These are phyloP conservation scores for Zoanthus sociatus DNA, from an alignment of 92 coral and sea anemone species.

Conservation along the genomic window DNA sequence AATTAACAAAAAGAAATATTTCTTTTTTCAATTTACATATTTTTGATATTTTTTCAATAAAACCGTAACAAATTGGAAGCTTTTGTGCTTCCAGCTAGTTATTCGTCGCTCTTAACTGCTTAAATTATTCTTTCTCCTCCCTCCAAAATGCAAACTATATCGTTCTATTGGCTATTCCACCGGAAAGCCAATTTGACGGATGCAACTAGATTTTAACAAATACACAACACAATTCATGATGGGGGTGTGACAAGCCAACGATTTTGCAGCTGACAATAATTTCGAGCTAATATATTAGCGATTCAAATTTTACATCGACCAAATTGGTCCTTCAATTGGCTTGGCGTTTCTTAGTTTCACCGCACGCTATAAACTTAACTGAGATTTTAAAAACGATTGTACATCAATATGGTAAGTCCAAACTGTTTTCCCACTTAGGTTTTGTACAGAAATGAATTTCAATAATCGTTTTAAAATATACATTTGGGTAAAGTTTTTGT, in stretches of 20 bases:
- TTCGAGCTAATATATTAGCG: slow-evolving; percentile 31
- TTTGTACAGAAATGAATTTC: background rate
- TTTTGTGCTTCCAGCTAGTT: too few species aligned
- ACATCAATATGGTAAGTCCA: background rate
- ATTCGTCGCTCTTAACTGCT: too few species aligned
- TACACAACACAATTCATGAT: background rate
- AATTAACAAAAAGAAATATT: too few species aligned
- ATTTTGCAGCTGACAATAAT: slow-evolving; percentile 34
- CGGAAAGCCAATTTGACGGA: too few species aligned
- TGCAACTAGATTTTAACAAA: too few species aligned
- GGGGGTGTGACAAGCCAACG: slow-evolving; percentile 41
- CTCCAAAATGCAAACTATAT: too few species aligned
- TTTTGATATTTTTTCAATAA: too few species aligned
- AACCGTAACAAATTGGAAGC: too few species aligned
- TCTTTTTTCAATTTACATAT: too few species aligned
- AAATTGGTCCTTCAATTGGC: background rate
- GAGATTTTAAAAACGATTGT: background rate
- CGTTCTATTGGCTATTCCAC: too few species aligned
- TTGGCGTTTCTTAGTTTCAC: background rate
- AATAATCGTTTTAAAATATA: background rate
- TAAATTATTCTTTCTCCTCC: too few species aligned
- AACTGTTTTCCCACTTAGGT: background rate
- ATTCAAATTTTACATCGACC: slow-evolving; percentile 14
- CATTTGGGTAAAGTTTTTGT: background rate
- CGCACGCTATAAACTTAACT: too few species aligned